Evolutionary conservation across 2,888 invertebrate species (phyloP).

Genomic region (Cremastinae sp.): DNA sequence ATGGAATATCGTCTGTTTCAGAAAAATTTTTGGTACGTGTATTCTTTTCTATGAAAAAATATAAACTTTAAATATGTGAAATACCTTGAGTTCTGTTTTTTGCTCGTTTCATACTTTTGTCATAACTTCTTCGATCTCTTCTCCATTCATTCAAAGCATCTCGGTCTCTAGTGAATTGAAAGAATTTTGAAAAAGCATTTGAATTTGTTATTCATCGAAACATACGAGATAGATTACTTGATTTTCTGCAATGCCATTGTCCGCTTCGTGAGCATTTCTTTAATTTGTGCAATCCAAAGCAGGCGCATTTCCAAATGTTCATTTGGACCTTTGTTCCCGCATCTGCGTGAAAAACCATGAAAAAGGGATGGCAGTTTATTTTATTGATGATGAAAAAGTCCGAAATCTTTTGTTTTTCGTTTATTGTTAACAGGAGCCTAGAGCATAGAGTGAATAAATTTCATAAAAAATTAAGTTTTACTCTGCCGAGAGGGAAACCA

Average conservation of each 20-base stretch:
- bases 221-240: slow-evolving; percentile 79
- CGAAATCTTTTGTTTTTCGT: slow-evolving; percentile 11
- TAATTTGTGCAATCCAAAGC: slow-evolving; percentile 82
- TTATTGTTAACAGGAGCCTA: slow-evolving; percentile 33
- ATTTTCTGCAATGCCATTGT: slow-evolving; percentile 83
- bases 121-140: slow-evolving; percentile 77
- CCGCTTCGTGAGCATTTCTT: slow-evolving; percentile 81
- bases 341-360: slow-evolving; percentile 63
- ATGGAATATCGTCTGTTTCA: slow-evolving; percentile 82
- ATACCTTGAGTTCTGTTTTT: slow-evolving; percentile 73
- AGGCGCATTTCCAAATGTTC: slow-evolving; percentile 62
- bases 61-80: neutral
- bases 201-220: neutral
- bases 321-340: slow-evolving; percentile 63
- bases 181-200: neutral
- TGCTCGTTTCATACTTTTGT: slow-evolving; percentile 68
- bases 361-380: slow-evolving; percentile 11
- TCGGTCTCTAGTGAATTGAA: slow-evolving; percentile 70
- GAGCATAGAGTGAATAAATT: slow-evolving; percentile 19
- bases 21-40: neutral
- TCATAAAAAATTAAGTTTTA: slow-evolving; percentile 22
- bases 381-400: too few relatives aligned
- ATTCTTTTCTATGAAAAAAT: too few relatives aligned
- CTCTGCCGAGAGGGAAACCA: slow-evolving; percentile 53
- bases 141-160: slow-evolving; percentile 83